Evolutionary conservation across 2,797 vertebrate species (phyloP), one percentile per base, ranked within the genome.

Genomic region (Delichon dasypus): DNA sequence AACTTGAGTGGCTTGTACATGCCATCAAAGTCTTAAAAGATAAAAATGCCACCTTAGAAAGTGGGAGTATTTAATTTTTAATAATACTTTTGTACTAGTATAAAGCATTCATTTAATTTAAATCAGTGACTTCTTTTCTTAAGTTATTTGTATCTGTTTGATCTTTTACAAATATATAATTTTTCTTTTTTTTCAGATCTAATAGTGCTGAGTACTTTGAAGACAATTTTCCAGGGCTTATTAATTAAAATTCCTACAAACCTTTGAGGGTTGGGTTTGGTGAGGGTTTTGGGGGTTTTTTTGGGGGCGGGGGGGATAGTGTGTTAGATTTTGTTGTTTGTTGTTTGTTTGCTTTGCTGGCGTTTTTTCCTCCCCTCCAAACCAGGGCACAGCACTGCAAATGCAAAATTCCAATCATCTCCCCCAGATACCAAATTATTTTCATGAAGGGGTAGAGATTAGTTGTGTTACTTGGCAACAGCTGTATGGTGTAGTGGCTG

Each of bases 21-120:
- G 94, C 75, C 88, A 94, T 60, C 86, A 87, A 72, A 93, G 74
- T 76, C 42, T 79, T 60, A 85, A 71, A 48, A 78, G 87, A 96
- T 71, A 94, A 96, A 97, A 96, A 93, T 87, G 85, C 83, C 81
- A 89, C 50, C 53, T 88, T 58, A 91, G 83, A 91, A 95, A 79
- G 89, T 79, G 36, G 90, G 79, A 94, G 71, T 86, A 92, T 79
- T 92, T 92, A 70, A 93, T 87, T 92, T 95, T 94, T 94, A 84
- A 44, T 84, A 95, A 91, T 85, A 88, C 67, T 90, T 94, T 72
- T 94, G 80, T 83, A 82, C 54, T 57, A 83, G 67, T 47, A 93
- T 72, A 93, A 95, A 90, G 74, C 38, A 92, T 89, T 94, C 79
- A 78, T 44, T 95, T 95, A 70, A 92, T 83, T 93, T 83, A 94